Conservation (phyloP, 2,113 vertebrate species). For the Peromyscus californicus region DNA sequence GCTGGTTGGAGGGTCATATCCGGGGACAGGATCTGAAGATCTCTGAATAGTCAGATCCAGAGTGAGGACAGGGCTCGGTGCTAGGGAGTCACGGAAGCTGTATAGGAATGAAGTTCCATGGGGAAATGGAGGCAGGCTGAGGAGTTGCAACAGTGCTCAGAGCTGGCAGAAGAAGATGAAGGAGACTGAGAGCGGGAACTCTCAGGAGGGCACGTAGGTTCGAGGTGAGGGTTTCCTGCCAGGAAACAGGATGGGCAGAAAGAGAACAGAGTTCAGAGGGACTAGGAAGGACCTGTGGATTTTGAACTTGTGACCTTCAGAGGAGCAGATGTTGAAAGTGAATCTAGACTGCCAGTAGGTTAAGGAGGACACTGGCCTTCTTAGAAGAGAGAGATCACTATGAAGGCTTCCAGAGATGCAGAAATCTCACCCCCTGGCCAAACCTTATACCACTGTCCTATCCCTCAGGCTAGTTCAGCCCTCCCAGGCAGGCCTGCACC, state of each 20-base stretch:
- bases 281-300: not conserved
- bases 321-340: not conserved
- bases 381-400: not conserved
- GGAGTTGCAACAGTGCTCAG: not conserved
- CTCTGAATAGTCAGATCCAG: not conserved
- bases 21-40: not conserved
- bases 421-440: not conserved
- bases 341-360: not conserved
- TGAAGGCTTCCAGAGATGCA: not conserved
- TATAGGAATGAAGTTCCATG: not conserved
- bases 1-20: not conserved
- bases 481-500: not conserved
- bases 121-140: not conserved
- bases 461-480: not conserved
- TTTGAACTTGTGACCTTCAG: not conserved
- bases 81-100: not conserved
- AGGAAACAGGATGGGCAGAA: not conserved
- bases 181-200: not conserved
- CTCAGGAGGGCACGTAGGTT: not conserved
- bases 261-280: not conserved
- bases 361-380: not conserved
- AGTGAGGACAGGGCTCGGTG: not conserved
- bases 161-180: not conserved
- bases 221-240: not conserved
- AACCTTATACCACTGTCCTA: not conserved